Conservation (phyloP, 2,888 invertebrate genomes). For the Andrena dorsata region DNA sequence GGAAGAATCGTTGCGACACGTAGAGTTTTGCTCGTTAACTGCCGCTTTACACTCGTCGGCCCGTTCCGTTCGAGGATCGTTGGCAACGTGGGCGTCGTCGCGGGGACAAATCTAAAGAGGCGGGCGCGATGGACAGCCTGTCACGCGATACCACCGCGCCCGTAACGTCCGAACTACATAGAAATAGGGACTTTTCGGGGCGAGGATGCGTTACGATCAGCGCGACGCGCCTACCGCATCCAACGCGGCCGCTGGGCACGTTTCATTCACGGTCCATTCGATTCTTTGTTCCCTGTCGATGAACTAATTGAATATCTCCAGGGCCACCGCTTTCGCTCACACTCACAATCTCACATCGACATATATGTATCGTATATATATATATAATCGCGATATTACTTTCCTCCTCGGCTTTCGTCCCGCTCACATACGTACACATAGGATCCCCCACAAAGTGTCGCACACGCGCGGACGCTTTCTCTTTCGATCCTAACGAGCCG, state of each 20-base stretch:
- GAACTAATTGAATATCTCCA: constrained; percentile 35
- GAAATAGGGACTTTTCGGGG: not conserved
- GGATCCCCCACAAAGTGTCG: constrained; percentile 6
- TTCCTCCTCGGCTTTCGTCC: not conserved
- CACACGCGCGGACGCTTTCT: constrained; percentile 23
- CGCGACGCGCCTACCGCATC: not conserved
- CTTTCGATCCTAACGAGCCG: constrained; percentile 29
- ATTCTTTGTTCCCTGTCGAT: constrained; percentile 28
- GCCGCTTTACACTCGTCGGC: constrained; percentile 46
- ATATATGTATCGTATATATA: not conserved
- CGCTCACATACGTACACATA: constrained; percentile 44
- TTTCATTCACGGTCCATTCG: constrained; percentile 4
- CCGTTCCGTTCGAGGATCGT: constrained; percentile 30
- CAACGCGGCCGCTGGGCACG: not conserved
- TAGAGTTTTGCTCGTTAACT: constrained; percentile 57
- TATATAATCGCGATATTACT: too few species aligned
- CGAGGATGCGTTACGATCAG: not conserved
- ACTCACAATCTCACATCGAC: constrained; percentile 35
- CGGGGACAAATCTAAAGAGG: not conserved
- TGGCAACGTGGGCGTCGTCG: constrained; percentile 32
- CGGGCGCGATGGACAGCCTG: not conserved
- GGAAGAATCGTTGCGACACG: constrained; percentile 57
- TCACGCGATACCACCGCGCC: not conserved
- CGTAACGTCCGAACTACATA: not conserved
- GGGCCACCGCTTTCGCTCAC: constrained; percentile 32